phyloP scores from a whole-genome alignment of 2,113 vertebrate species.

The Lonchura striata region DNA sequence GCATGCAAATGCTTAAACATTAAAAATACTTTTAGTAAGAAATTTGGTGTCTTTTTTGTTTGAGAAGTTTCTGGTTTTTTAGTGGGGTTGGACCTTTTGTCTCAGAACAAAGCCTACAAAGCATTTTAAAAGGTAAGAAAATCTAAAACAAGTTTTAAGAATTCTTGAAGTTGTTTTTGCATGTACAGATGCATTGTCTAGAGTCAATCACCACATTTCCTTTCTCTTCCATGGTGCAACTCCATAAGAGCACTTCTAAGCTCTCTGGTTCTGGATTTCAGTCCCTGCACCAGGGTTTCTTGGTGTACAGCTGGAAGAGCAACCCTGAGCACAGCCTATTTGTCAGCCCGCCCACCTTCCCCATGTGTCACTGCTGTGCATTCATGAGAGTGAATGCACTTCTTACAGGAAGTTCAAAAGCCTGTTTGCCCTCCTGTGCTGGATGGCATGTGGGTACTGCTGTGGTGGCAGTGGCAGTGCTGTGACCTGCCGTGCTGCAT shows the following conservation, averaged over 20 bases:
- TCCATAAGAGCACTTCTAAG: not conserved
- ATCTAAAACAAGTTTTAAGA: not conserved
- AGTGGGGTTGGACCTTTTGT: not conserved
- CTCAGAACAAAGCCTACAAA: not conserved
- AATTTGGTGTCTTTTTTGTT: not conserved
- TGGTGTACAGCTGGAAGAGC: not conserved
- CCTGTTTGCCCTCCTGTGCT: not conserved
- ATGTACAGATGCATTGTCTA: not conserved
- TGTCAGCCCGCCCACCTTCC: not conserved
- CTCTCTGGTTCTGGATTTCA: not conserved
- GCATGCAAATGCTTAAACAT: not conserved
- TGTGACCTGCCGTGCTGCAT: fast-evolving
- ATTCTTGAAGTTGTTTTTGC: not conserved
- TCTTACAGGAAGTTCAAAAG: not conserved
- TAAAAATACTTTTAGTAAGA: not conserved
- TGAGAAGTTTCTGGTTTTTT: not conserved
- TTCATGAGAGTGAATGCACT: too few relatives aligned
- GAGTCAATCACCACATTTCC: not conserved
- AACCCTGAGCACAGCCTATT: not conserved
- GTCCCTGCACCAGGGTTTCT: not conserved
- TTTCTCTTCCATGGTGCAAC: not conserved
- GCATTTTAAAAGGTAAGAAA: not conserved
- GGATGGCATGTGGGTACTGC: not conserved
- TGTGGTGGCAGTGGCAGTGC: not conserved
- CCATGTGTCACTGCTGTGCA: not conserved